phyloP scores from a whole-genome alignment of 2,113 vertebrate species.

The Struthio camelus region DNA sequence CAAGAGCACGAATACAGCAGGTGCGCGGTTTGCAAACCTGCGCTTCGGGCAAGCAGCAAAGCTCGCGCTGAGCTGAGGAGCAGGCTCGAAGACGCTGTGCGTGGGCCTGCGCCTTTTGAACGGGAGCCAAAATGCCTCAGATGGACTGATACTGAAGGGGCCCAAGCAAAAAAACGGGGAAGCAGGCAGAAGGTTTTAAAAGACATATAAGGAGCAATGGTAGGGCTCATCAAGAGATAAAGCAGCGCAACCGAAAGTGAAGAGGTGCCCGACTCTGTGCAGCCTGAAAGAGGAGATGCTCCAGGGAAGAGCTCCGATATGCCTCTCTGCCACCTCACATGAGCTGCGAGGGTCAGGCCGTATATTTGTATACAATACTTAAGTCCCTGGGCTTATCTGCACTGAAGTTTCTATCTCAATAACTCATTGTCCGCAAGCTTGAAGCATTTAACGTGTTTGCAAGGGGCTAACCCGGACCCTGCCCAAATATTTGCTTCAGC shows the following conservation, averaged over 20 bases:
- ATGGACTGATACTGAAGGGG: neutral
- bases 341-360: fast-evolving
- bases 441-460: neutral
- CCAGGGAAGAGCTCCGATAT: neutral
- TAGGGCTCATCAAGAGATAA: neutral
- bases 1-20: fast-evolving
- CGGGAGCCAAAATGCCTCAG: neutral
- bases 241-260: neutral
- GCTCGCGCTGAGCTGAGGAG: neutral
- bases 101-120: neutral
- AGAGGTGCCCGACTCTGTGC: neutral
- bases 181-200: neutral
- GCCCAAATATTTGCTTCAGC: slow-evolving; percentile 27
- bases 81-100: neutral
- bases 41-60: neutral
- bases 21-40: neutral
- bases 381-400: slow-evolving; percentile 13
- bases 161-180: fast-evolving
- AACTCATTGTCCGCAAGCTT: neutral
- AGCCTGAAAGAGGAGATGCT: neutral
- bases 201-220: fast-evolving
- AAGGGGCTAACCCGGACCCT: neutral
- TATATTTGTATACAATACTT: slow-evolving; percentile 44
- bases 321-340: neutral
- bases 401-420: neutral